phyloP scores from a whole-genome alignment of 2,888 invertebrate species.

The Leptopterna dolabrata region DNA sequence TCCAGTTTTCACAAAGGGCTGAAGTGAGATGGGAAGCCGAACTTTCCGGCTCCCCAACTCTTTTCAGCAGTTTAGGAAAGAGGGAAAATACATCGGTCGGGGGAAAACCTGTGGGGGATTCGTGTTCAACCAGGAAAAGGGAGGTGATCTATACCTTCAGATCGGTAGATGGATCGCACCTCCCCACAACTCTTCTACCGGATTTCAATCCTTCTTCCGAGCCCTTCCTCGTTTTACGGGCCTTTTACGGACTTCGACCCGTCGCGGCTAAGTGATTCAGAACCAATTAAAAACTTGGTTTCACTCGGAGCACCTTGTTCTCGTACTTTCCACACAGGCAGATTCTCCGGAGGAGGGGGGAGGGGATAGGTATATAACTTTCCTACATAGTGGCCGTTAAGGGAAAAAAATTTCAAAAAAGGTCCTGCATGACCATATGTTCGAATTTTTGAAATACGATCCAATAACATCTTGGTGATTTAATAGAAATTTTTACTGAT shows the following conservation, averaged over 20 bases:
- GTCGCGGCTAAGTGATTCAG: background rate
- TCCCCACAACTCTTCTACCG: background rate
- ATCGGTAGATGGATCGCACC: conserved; percentile 6
- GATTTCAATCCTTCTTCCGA: background rate
- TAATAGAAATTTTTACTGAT: too few relatives aligned
- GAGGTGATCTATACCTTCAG: conserved; percentile 9
- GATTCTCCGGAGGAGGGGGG: too few relatives aligned
- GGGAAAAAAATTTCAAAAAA: too few relatives aligned
- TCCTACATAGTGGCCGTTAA: too few relatives aligned
- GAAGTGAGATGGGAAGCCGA: background rate
- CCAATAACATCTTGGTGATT: too few relatives aligned
- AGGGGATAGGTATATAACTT: too few relatives aligned
- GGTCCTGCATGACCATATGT: too few relatives aligned
- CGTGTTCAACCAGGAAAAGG: background rate
- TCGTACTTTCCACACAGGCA: too few relatives aligned
- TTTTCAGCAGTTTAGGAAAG: background rate
- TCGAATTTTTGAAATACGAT: too few relatives aligned
- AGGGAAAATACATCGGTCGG: background rate
- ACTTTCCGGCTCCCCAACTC: conserved; percentile 3
- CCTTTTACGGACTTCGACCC: background rate
- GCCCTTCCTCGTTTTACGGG: background rate
- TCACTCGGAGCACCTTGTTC: background rate
- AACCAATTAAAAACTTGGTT: background rate
- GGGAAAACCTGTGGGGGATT: background rate
- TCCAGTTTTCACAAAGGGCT: background rate